A percentile compares a stretch with the other conserved stretches of the same genome.
Conservation (phyloP, 2,797 vertebrate species). For the Salmo trutta region DNA sequence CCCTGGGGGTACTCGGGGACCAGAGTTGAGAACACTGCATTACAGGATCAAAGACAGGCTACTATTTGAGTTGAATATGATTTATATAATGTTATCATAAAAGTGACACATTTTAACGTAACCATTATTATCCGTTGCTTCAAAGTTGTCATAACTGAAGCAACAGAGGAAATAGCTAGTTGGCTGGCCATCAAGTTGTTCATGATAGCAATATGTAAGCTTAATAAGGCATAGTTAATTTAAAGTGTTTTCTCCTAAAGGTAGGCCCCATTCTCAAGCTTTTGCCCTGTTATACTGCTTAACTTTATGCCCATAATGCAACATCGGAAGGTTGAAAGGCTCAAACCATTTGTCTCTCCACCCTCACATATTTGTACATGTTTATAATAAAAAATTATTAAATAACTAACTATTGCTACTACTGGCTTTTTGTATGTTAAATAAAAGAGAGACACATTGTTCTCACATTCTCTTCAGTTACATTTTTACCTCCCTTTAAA, state of each 20-base stretch:
- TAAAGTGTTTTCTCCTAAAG: too few species aligned
- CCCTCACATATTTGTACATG: conserved; percentile 16
- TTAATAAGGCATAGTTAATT: neutral
- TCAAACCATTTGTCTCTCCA: neutral
- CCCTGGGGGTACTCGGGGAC: neutral
- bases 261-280: neutral
- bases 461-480: neutral
- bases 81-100: conserved; percentile 3
- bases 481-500: neutral
- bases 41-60: neutral
- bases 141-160: neutral
- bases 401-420: conserved; percentile 24
- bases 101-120: neutral
- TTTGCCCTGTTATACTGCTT: conserved; percentile 8
- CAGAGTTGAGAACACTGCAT: conserved; percentile 1
- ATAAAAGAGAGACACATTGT: neutral
- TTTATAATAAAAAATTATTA: conserved; percentile 40
- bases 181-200: conserved; percentile 31
- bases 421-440: neutral
- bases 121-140: conserved; percentile 11
- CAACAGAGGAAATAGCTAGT: conserved; percentile 13
- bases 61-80: neutral
- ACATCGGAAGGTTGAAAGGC: neutral
- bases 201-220: conserved; percentile 14
- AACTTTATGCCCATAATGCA: neutral